Evolutionary conservation across 2,797 vertebrate genomes (phyloP).

Genomic region (Poecilia picta): DNA sequence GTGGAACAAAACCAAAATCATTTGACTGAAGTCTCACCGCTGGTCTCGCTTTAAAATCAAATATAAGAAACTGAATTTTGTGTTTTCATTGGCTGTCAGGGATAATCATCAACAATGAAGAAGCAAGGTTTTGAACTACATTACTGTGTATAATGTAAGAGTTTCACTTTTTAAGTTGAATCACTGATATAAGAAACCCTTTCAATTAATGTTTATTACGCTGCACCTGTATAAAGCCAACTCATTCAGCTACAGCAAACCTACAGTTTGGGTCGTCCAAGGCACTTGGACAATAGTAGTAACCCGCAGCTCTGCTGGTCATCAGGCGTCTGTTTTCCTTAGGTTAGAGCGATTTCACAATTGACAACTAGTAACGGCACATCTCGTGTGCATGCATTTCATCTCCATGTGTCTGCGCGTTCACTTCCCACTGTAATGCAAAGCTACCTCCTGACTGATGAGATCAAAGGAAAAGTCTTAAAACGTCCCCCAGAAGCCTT

Average conservation of each 20-base stretch:
- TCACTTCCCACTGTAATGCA: slow-evolving; percentile 34
- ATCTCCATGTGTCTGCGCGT: slow-evolving; percentile 9
- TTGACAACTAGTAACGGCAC: slow-evolving; percentile 27
- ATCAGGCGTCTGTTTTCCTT: neutral
- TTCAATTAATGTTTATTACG: neutral
- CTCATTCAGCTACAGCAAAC: slow-evolving; percentile 8
- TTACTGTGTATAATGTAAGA: neutral
- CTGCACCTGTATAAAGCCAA: neutral
- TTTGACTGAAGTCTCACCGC: neutral
- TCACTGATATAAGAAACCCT: neutral
- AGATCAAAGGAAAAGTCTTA: slow-evolving; percentile 27
- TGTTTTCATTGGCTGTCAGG: neutral
- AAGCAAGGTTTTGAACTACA: neutral
- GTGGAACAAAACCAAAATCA: neutral
- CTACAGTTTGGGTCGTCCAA: neutral
- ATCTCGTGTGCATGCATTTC: neutral
- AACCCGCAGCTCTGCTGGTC: neutral
- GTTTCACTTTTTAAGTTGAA: neutral
- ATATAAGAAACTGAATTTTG: neutral
- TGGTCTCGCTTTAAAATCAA: neutral
- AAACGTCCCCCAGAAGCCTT: slow-evolving; percentile 43
- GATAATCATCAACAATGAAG: neutral
- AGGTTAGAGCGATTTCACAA: neutral
- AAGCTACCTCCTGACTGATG: slow-evolving; percentile 6
- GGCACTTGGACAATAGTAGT: neutral